Evolutionary conservation across 2,113 vertebrate species (phyloP), one percentile per base, ranked within the genome.

Genomic region (Sciurus niger): DNA sequence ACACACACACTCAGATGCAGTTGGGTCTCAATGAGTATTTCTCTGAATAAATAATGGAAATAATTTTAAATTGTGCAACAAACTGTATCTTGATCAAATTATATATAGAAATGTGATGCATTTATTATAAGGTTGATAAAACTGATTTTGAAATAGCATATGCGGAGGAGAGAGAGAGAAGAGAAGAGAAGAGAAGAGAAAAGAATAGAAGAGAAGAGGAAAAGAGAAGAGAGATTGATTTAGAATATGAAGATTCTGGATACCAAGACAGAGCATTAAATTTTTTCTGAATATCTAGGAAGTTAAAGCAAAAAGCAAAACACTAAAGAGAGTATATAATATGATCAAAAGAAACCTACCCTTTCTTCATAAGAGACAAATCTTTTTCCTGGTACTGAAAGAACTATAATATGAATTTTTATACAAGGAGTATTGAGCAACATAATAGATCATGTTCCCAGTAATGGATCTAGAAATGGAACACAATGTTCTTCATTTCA

Each of bases 381-480:
- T 11, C 20, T 84, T 96, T 95, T 93, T 88, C 37, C 73, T 95
- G 80, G 78, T 84, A 92, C 51, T 87, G 51, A 89, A 93, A 91
- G 48, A 82, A 86, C 28, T 89, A 10, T 84, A 89, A 87, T 93
- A 89, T 87, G 48, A 92, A 25, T 74, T 18, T 28, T 84, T 97
- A 53, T 86, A 74, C 30, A 74, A 40, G 34, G 51, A 96, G 43
- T 92, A 86, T 70, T 80, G 34, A 92, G 58, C 37, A 93, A 76
- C 24, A 46, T 80, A 95, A 94, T 95, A 96, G 34, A 93, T 84
- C 53, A 60, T 80, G 48, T 93, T 94, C 89, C 65, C 79, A 80
- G 67, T 84, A 90, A 94, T 84, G 65, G 65, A 63, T 90, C 30
- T 95, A 87, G 37, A 89, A 87, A 76, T 95, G 95, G 32, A 87